Evolutionary conservation across 2,797 vertebrate species (phyloP).

Genomic region (Periparus ater): DNA sequence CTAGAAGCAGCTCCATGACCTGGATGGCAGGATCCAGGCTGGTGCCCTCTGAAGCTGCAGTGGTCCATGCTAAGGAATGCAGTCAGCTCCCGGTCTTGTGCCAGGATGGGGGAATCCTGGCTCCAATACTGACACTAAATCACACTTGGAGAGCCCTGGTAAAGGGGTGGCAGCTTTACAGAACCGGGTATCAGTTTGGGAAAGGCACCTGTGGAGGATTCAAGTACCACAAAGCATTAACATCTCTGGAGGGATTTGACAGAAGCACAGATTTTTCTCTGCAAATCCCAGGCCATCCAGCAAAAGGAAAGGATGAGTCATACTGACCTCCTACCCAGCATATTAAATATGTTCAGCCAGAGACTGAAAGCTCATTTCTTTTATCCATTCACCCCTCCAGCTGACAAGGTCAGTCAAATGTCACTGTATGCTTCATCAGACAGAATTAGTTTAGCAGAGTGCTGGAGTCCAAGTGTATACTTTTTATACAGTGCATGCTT

Average conservation of each 20-base stretch:
- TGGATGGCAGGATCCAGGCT: background rate
- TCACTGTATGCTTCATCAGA: constrained; percentile 7
- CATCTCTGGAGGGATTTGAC: background rate
- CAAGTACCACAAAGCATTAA: background rate
- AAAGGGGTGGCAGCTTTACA: background rate
- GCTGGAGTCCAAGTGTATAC: background rate
- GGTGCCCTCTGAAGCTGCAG: background rate
- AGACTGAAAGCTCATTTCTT: constrained; percentile 46
- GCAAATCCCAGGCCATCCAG: background rate
- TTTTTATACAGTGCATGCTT: background rate
- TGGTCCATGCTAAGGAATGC: background rate
- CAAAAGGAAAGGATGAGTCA: constrained; percentile 50
- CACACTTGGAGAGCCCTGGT: background rate
- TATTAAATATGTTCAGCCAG: constrained; percentile 36
- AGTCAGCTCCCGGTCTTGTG: background rate
- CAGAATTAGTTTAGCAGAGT: constrained; percentile 18
- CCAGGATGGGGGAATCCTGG: background rate
- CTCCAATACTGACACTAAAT: background rate
- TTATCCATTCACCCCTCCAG: constrained; percentile 4
- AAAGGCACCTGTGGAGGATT: background rate
- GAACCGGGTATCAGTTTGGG: background rate
- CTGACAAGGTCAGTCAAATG: constrained; percentile 58
- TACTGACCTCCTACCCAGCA: constrained; percentile 32
- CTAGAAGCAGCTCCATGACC: background rate
- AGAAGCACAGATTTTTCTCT: constrained; percentile 14